Percentiles rank a stretch among this genome's conserved stretches.
Evolutionary conservation across 2,888 invertebrate genomes (phyloP).

Genomic region (Euproctis similis): DNA sequence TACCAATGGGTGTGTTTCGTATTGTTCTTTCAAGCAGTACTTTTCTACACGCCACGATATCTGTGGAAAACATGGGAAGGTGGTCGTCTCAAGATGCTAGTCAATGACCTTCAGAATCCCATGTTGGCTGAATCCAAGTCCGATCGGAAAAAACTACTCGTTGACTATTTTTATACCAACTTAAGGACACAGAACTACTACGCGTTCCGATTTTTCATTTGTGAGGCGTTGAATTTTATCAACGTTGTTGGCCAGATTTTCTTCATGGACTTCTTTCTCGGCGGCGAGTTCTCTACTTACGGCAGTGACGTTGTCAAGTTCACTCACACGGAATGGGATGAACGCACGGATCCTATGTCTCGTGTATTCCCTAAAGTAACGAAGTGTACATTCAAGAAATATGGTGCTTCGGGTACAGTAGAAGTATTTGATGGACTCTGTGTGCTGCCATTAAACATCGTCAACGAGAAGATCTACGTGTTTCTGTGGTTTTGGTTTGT

Average conservation of each 20-base stretch:
- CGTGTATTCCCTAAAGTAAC: slow-evolving; percentile 93
- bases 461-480: slow-evolving; percentile 96
- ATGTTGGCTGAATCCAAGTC: slow-evolving; percentile 88
- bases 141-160: slow-evolving; percentile 87
- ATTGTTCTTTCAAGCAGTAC: slow-evolving; percentile 91
- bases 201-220: slow-evolving; percentile 90
- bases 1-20: slow-evolving; percentile 98
- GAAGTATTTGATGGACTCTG: slow-evolving; percentile 95
- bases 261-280: slow-evolving; percentile 93
- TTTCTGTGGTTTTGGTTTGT: slow-evolving; percentile 97
- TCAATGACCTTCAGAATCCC: slow-evolving; percentile 90
- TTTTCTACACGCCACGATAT: slow-evolving; percentile 93
- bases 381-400: slow-evolving; percentile 96
- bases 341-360: slow-evolving; percentile 89
- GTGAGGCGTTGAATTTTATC: slow-evolving; percentile 90
- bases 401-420: slow-evolving; percentile 94
- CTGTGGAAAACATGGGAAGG: slow-evolving; percentile 97
- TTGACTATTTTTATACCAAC: slow-evolving; percentile 87
- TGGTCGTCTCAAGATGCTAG: slow-evolving; percentile 92
- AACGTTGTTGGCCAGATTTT: slow-evolving; percentile 94
- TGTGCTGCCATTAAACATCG: slow-evolving; percentile 92
- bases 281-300: slow-evolving; percentile 93
- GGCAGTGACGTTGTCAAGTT: slow-evolving; percentile 92
- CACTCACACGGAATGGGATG: slow-evolving; percentile 92
- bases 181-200: slow-evolving; percentile 91